Conservation (phyloP, 2,113 vertebrate genomes). For the Malurus melanocephalus region DNA sequence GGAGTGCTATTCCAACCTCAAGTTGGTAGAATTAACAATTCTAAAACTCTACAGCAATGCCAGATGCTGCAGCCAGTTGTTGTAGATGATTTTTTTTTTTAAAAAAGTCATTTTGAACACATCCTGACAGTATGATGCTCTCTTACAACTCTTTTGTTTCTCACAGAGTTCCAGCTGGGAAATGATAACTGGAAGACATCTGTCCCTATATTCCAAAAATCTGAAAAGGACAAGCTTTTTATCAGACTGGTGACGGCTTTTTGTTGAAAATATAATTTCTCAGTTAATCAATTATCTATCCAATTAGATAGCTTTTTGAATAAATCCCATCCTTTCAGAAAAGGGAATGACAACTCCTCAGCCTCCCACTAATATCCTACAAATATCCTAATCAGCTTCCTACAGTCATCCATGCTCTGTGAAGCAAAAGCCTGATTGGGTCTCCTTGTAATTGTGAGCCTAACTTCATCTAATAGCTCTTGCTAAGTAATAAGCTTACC, state of each 20-base stretch:
- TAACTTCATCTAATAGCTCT: constrained; percentile 57
- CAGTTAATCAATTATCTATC: constrained; percentile 65
- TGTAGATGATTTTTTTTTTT: not conserved
- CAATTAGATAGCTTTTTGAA: constrained; percentile 54
- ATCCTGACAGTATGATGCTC: not conserved
- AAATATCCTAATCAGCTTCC: constrained; percentile 59
- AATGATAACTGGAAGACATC: constrained; percentile 50
- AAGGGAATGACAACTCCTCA: constrained; percentile 12
- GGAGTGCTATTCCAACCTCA: not conserved
- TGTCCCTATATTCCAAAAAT: constrained; percentile 54
- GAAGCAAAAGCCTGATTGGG: constrained; percentile 42
- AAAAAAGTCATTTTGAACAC: not conserved
- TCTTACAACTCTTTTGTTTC: constrained; percentile 14
- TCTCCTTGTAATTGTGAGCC: constrained; percentile 38
- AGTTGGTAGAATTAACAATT: not conserved
- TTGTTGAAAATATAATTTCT: constrained; percentile 58
- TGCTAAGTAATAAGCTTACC: constrained; percentile 60
- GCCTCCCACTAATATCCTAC: constrained; percentile 44
- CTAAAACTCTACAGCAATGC: constrained; percentile 1
- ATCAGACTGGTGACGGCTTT: constrained; percentile 45
- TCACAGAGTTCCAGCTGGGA: constrained; percentile 51
- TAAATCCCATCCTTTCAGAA: constrained; percentile 23
- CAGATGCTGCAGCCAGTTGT: constrained; percentile 45
- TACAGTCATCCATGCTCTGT: constrained; percentile 11
- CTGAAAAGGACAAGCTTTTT: constrained; percentile 61